phyloP scores from a whole-genome alignment of 2,113 vertebrate genomes.

The Microtus richardsoni region DNA sequence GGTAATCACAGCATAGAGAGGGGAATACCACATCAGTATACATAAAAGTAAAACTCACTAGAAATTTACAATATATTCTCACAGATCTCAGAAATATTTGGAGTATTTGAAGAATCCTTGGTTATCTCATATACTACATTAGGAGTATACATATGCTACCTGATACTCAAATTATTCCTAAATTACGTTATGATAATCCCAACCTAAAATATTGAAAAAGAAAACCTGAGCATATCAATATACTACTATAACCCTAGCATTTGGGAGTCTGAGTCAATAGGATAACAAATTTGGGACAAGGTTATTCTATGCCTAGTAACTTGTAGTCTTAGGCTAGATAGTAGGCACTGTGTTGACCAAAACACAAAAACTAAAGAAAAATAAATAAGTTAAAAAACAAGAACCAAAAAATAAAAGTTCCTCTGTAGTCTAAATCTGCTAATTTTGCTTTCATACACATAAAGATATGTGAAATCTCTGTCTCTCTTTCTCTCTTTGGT shows the following conservation, averaged over 20 bases:
- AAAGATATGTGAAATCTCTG: not conserved
- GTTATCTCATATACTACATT: not conserved
- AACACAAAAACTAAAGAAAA: not conserved
- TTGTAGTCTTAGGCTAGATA: not conserved
- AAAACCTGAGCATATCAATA: fast-evolving
- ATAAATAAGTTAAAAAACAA: not conserved
- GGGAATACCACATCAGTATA: not conserved
- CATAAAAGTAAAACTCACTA: not conserved
- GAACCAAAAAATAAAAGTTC: not conserved
- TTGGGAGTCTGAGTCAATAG: too few species aligned
- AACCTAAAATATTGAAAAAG: not conserved
- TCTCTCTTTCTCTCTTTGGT: too few species aligned
- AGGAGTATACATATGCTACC: not conserved
- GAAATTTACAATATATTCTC: not conserved
- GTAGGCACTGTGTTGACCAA: not conserved
- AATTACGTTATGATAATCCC: not conserved
- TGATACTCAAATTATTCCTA: not conserved
- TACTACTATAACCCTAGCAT: not conserved
- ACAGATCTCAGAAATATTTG: not conserved
- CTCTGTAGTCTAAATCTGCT: not conserved
- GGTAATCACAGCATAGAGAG: too few species aligned
- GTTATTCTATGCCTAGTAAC: not conserved
- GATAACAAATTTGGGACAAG: not conserved
- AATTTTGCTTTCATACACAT: not conserved
- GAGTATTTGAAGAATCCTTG: not conserved